Conservation (phyloP, 2,888 invertebrate genomes). For the Anoncus sp. region DNA sequence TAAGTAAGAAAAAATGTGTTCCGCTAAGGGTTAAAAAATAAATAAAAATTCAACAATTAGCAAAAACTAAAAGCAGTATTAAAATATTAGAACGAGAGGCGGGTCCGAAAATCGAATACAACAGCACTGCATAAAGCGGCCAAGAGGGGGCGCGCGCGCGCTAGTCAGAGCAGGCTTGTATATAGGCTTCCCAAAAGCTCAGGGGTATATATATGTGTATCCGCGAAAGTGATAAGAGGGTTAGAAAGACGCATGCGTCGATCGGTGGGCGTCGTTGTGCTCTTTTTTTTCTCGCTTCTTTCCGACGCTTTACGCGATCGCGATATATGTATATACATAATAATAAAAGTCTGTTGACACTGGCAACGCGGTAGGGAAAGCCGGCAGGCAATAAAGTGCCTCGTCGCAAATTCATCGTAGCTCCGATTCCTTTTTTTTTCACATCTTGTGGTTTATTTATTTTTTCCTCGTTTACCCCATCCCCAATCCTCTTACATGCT, state of each 20-base stretch:
- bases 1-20: constrained; percentile 17
- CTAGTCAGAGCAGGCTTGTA: constrained; percentile 23
- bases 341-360: constrained; percentile 53
- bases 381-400: constrained; percentile 33
- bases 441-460: neutral
- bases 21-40: neutral
- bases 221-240: constrained; percentile 50
- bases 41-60: too few relatives aligned
- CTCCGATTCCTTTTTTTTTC: constrained; percentile 6
- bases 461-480: neutral
- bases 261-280: constrained; percentile 48
- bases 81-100: neutral
- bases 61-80: neutral
- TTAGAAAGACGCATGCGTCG: constrained; percentile 60
- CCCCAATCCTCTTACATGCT: constrained; percentile 3
- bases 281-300: neutral
- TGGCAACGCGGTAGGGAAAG: constrained; percentile 27
- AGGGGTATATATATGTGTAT: constrained; percentile 63
- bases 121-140: constrained; percentile 43
- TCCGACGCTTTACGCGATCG: constrained; percentile 4
- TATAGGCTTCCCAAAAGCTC: constrained; percentile 46
- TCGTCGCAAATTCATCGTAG: constrained; percentile 33
- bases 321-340: neutral
- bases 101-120: neutral
- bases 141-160: constrained; percentile 21